phyloP scores from a whole-genome alignment of 2,888 invertebrate species.

The Synergus laeviventris region DNA sequence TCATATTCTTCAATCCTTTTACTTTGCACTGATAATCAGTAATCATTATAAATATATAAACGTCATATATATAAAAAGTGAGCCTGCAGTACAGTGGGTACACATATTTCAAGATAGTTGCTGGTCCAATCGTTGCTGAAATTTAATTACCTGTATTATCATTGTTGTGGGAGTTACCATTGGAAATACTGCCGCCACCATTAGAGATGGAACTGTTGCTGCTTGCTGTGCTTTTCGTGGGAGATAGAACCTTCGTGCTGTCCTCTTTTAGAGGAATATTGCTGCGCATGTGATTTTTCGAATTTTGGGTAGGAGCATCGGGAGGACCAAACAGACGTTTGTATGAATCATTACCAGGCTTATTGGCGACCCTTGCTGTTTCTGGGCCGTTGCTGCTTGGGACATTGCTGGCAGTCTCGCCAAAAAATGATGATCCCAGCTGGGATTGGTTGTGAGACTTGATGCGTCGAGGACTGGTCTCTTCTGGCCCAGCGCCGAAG shows the following conservation, averaged over 20 bases:
- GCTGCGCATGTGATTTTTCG: slow-evolving; percentile 81
- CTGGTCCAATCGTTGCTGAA: slow-evolving; percentile 46
- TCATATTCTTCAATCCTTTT: no score
- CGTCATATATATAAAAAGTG: slow-evolving; percentile 43
- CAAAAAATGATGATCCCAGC: slow-evolving; percentile 71
- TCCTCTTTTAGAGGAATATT: slow-evolving; percentile 79
- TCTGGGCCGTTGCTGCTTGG: slow-evolving; percentile 61
- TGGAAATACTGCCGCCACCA: slow-evolving; percentile 66
- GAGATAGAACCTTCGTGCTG: slow-evolving; percentile 67
- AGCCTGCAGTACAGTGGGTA: slow-evolving; percentile 60
- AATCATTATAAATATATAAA: no score
- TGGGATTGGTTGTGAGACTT: slow-evolving; percentile 71
- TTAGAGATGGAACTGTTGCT: slow-evolving; percentile 62
- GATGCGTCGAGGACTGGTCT: slow-evolving; percentile 69
- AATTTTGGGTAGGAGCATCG: slow-evolving; percentile 78
- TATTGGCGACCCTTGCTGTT: slow-evolving; percentile 66
- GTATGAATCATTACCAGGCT: slow-evolving; percentile 81
- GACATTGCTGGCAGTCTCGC: slow-evolving; percentile 60
- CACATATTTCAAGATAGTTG: slow-evolving; percentile 72
- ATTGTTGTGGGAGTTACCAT: slow-evolving; percentile 61
- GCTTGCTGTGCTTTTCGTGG: slow-evolving; percentile 58
- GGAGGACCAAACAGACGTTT: slow-evolving; percentile 80
- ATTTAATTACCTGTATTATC: slow-evolving; percentile 44
- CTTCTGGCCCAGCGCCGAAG: slow-evolving; percentile 74
- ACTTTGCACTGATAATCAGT: no score